These are phyloP conservation scores for Cuculus canorus DNA, from an alignment of 2,797 vertebrate genomes.

Conservation along the genomic window DNA sequence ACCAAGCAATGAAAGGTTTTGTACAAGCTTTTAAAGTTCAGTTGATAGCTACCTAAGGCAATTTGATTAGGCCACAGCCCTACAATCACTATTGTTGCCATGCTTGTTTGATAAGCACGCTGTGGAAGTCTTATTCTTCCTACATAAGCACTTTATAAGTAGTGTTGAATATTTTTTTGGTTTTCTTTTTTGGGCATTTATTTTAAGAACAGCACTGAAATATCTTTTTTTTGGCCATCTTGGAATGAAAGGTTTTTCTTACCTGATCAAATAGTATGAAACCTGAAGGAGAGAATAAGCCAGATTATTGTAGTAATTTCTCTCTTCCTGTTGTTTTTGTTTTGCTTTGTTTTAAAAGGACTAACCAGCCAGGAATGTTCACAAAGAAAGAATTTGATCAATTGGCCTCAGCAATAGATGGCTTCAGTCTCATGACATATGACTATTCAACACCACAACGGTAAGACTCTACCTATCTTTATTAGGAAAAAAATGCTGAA, in stretches of 20 bases:
- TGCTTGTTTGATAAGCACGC: neutral
- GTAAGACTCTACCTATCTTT: slow-evolving; percentile 59
- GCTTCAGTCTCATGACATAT: slow-evolving; percentile 98
- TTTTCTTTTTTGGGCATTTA: neutral
- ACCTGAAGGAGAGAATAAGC: neutral
- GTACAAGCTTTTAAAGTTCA: neutral
- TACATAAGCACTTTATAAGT: neutral
- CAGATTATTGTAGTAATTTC: neutral
- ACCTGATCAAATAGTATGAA: neutral
- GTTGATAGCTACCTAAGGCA: neutral
- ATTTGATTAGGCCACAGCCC: neutral
- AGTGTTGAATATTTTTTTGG: neutral
- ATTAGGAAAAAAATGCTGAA: neutral
- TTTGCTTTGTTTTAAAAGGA: slow-evolving; percentile 72
- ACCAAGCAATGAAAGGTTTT: neutral
- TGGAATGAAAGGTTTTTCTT: neutral
- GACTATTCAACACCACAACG: slow-evolving; percentile 87
- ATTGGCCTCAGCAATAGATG: slow-evolving; percentile 87
- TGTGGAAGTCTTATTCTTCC: neutral
- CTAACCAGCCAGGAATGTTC: slow-evolving; percentile 89
- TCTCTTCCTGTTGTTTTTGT: neutral
- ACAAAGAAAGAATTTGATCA: slow-evolving; percentile 90
- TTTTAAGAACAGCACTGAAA: neutral
- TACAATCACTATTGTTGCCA: neutral
- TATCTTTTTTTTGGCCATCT: neutral